Conservation (phyloP, 2,113 vertebrate species). For the Delphinus delphis region DNA sequence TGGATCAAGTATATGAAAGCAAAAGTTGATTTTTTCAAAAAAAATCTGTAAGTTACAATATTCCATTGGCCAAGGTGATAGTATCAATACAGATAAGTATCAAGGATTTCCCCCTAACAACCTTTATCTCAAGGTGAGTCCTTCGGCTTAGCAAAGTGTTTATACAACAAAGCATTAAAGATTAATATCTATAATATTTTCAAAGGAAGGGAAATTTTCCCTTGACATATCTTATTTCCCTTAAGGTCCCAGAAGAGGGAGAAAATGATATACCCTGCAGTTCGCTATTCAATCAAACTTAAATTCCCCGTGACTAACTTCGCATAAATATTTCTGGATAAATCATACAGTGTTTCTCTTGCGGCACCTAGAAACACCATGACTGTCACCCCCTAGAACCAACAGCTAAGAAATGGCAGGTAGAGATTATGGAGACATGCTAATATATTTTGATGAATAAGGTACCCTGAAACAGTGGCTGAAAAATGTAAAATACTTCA, state of each 20-base stretch:
- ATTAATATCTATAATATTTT: constrained; percentile 56
- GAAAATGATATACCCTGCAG: constrained; percentile 36
- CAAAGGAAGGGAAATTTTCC: constrained; percentile 21
- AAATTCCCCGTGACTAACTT: constrained; percentile 47
- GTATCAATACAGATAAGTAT: not conserved
- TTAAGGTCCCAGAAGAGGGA: not conserved
- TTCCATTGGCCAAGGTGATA: constrained; percentile 18
- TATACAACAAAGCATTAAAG: constrained; percentile 13
- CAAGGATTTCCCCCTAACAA: not conserved
- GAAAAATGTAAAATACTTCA: constrained; percentile 37
- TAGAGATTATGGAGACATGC: constrained; percentile 25
- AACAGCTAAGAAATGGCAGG: constrained; percentile 41
- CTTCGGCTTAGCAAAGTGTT: constrained; percentile 8
- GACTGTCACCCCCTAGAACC: constrained; percentile 3
- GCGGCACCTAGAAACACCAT: not conserved
- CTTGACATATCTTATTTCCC: not conserved
- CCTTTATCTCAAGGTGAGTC: not conserved
- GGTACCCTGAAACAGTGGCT: not conserved
- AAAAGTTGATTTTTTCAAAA: not conserved
- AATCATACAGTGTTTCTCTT: constrained; percentile 47
- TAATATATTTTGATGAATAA: constrained; percentile 63
- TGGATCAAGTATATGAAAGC: not conserved
- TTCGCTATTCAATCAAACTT: constrained; percentile 35
- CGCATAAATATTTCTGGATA: constrained; percentile 46
- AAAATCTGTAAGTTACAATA: not conserved